Conservation (phyloP, 1,140 invertebrate genomes). For the Cherax quadricarinatus region DNA sequence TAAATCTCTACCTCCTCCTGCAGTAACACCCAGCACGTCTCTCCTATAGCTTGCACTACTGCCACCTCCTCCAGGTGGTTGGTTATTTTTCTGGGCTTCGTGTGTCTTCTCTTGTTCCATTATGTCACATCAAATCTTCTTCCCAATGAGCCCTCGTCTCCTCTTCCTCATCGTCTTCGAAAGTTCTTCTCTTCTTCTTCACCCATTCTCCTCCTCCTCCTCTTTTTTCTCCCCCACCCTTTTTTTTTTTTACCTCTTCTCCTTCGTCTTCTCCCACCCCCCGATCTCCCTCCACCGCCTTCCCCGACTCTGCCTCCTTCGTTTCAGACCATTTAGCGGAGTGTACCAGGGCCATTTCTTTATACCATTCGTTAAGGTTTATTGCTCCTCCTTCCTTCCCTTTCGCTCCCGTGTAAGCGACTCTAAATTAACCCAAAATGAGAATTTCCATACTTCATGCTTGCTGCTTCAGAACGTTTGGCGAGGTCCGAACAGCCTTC, state of each 20-base stretch:
- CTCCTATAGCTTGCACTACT: not conserved
- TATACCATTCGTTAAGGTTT: slow-evolving; percentile 44
- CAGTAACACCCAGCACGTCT: not conserved
- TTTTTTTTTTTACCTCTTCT: not conserved
- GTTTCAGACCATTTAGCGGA: slow-evolving; percentile 39
- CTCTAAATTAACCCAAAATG: slow-evolving; percentile 28
- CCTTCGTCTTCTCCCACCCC: not conserved
- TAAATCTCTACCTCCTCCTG: not conserved
- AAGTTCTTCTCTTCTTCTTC: not conserved
- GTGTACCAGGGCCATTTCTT: slow-evolving; percentile 47
- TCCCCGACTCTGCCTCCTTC: not conserved
- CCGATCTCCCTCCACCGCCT: not conserved
- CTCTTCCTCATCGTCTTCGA: not conserved
- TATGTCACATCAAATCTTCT: not conserved
- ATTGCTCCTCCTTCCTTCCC: slow-evolving; percentile 47
- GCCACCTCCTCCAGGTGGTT: not conserved
- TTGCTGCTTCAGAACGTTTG: not conserved
- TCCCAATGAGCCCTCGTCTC: not conserved
- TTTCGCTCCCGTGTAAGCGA: slow-evolving; percentile 28
- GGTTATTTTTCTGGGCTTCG: not conserved
- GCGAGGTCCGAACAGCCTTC: not conserved
- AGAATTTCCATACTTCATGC: slow-evolving; percentile 40
- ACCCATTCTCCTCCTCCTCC: not conserved
- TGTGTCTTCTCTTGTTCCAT: not conserved
- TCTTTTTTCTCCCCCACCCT: not conserved